Evolutionary conservation across 2,797 vertebrate genomes (phyloP).

Genomic region (Danio kyathit): DNA sequence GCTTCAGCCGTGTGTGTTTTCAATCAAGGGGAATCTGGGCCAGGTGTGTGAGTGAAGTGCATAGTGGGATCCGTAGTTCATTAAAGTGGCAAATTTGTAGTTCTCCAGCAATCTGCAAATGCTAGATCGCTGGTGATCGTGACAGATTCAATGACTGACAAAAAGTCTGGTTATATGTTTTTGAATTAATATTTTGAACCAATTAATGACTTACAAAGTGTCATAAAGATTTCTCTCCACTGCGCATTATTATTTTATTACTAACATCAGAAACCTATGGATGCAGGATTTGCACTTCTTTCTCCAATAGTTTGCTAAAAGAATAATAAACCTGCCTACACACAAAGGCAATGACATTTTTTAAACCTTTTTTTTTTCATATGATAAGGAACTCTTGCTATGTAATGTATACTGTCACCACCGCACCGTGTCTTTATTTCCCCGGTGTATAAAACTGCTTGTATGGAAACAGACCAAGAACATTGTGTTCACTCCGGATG

Average conservation of each 20-base stretch:
- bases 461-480: constrained; percentile 37
- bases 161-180: too few species aligned
- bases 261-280: background rate
- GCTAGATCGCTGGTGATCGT: too few species aligned
- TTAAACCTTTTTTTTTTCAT: background rate
- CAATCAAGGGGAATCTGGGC: too few species aligned
- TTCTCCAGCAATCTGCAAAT: too few species aligned
- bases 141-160: too few species aligned
- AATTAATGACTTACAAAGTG: background rate
- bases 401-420: constrained; percentile 20
- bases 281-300: background rate
- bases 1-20: background rate
- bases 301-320: background rate
- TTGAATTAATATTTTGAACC: background rate
- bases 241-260: background rate
- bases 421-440: constrained; percentile 29
- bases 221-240: background rate
- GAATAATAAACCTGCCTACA: background rate
- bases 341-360: background rate
- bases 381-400: constrained; percentile 8
- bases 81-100: too few species aligned
- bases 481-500: constrained; percentile 39
- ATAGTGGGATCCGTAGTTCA: too few species aligned
- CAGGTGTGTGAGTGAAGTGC: too few species aligned
- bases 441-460: constrained; percentile 40